Evolutionary conservation across 2,888 invertebrate genomes (phyloP).

Genomic region (Drosophila colorata): DNA sequence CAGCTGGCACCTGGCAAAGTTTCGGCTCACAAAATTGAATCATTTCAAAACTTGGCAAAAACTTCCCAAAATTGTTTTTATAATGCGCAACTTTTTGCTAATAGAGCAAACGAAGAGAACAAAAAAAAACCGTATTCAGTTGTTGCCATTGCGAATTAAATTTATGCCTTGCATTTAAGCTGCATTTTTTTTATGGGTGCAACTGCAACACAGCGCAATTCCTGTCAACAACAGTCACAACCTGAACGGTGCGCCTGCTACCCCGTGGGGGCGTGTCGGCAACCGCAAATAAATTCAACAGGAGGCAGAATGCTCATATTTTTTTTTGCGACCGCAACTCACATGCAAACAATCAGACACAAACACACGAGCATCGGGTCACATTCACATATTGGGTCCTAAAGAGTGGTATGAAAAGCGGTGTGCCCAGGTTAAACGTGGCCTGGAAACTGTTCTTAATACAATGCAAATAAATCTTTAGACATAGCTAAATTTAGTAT

Average conservation of each 20-base stretch:
- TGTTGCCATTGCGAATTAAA: conserved; percentile 54
- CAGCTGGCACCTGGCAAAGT: conserved; percentile 65
- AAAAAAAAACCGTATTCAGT: conserved; percentile 36
- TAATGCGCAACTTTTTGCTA: conserved; percentile 66
- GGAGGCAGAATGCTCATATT: conserved; percentile 58
- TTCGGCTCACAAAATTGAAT: conserved; percentile 65
- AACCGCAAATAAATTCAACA: conserved; percentile 74
- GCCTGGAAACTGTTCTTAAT: background rate
- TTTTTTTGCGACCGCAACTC: conserved; percentile 38
- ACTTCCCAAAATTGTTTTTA: conserved; percentile 73
- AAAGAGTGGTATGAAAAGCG: background rate
- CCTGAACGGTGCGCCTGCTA: conserved; percentile 1
- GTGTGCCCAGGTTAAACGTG: background rate
- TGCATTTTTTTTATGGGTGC: conserved; percentile 51
- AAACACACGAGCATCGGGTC: background rate
- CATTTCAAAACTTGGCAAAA: conserved; percentile 68
- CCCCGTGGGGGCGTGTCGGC: conserved; percentile 13
- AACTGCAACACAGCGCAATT: conserved; percentile 52
- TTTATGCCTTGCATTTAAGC: conserved; percentile 50
- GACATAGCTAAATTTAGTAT: background rate
- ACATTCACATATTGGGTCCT: background rate
- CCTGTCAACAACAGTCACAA: conserved; percentile 35
- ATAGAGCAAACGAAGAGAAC: conserved; percentile 37
- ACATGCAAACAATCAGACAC: conserved; percentile 13
- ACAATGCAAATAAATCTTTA: background rate